Percentiles rank a stretch among this genome's conserved stretches.
phyloP scores from a whole-genome alignment of 2,888 invertebrate species.

The Laothoe populi region DNA sequence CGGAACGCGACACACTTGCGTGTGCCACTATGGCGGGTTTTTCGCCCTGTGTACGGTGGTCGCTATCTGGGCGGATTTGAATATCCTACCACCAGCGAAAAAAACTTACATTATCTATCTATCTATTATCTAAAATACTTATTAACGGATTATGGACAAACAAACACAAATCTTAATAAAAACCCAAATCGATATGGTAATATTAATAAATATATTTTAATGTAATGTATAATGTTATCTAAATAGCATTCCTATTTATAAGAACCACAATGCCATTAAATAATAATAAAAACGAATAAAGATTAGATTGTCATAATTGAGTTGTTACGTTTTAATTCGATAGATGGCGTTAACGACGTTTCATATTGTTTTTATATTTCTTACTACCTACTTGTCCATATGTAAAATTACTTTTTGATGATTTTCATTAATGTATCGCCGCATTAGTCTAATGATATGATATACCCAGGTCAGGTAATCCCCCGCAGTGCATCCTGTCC shows the following conservation, averaged over 20 bases:
- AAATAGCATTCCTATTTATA: neutral
- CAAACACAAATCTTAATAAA: constrained; percentile 1
- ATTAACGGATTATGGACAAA: neutral
- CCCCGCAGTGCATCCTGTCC: no score
- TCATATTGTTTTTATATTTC: neutral
- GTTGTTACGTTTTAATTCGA: neutral
- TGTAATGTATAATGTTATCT: neutral
- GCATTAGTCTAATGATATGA: no score
- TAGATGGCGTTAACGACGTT: neutral
- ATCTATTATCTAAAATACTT: no score
- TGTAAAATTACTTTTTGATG: no score
- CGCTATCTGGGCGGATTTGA: no score
- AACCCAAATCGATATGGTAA: neutral
- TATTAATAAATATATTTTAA: neutral
- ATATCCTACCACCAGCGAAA: no score
- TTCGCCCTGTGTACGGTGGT: no score
- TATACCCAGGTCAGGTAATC: no score
- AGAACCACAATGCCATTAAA: neutral
- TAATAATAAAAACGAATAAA: neutral
- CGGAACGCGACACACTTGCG: no score
- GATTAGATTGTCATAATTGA: neutral
- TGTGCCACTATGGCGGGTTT: no score
- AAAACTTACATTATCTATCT: no score
- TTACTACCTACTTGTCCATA: neutral
- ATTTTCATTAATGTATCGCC: no score